phyloP scores from a whole-genome alignment of 2,113 vertebrate species.

The Bos indicus region DNA sequence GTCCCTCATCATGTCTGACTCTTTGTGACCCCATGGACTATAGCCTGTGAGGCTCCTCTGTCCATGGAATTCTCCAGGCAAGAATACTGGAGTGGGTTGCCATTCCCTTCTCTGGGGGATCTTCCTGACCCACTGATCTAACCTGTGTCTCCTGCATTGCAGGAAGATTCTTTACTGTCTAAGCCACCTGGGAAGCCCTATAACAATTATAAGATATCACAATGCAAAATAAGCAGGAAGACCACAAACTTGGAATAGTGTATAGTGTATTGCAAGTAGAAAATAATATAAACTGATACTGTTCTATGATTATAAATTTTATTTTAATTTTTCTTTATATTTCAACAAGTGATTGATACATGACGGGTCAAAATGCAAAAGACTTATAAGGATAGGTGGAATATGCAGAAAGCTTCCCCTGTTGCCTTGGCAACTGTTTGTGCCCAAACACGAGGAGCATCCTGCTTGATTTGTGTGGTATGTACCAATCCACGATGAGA shows the following conservation, averaged over 20 bases:
- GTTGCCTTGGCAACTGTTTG: neutral
- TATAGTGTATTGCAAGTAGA: neutral
- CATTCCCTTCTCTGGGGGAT: neutral
- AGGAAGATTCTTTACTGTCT: neutral
- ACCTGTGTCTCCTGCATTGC: neutral
- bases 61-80: neutral
- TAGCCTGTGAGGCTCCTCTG: neutral
- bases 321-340: neutral
- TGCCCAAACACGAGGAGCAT: too few species aligned
- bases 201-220: neutral
- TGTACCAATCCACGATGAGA: fast-evolving
- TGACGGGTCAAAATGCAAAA: neutral
- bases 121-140: neutral
- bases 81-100: neutral
- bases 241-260: neutral
- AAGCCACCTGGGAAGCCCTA: neutral
- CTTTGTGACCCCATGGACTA: neutral
- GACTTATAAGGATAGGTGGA: neutral
- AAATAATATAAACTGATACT: neutral
- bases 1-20: neutral
- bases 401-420: neutral
- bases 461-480: neutral
- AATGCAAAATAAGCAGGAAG: neutral
- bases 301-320: neutral
- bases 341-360: neutral